Evolutionary conservation across 2,113 vertebrate genomes (phyloP).

Genomic region (Calyptommatus sinebrachiatus): DNA sequence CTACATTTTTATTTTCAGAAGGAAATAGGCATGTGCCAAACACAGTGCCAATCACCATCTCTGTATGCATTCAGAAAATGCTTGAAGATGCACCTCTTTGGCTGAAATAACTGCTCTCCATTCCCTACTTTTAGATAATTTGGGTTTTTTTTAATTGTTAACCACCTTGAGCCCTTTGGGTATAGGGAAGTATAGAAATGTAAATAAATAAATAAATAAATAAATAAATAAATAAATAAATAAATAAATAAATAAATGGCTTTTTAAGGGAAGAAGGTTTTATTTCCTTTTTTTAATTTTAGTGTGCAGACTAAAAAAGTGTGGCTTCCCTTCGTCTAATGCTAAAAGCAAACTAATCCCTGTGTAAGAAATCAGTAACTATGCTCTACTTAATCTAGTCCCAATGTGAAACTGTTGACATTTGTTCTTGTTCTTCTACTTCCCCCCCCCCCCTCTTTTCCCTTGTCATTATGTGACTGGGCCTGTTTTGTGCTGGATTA

Average conservation of each 20-base stretch:
- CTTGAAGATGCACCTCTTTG: too few species aligned
- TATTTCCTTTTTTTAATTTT: slow-evolving; percentile 46
- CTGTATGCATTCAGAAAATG: too few species aligned
- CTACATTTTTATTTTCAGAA: too few species aligned
- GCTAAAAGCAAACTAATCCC: slow-evolving; percentile 86
- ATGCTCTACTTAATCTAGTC: slow-evolving; percentile 96
- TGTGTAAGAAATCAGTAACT: slow-evolving; percentile 85
- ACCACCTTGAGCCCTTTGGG: too few species aligned
- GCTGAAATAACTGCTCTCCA: too few species aligned
- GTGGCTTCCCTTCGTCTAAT: slow-evolving; percentile 80
- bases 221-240: slow-evolving; percentile 56
- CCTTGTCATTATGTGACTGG: slow-evolving; percentile 97
- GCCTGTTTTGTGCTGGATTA: slow-evolving; percentile 99
- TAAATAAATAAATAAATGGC: slow-evolving; percentile 57
- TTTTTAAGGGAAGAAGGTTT: slow-evolving; percentile 35
- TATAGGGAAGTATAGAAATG: too few species aligned
- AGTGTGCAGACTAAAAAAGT: slow-evolving; percentile 70
- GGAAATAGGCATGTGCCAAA: too few species aligned
- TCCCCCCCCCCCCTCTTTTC: slow-evolving; percentile 22
- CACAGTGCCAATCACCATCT: too few species aligned
- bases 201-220: too few species aligned
- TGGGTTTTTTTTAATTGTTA: too few species aligned
- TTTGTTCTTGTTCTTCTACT: slow-evolving; percentile 90
- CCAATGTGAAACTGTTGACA: slow-evolving; percentile 99
- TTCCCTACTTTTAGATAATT: too few species aligned